Conservation (phyloP, 2,113 vertebrate genomes). For the Cranoglanis bouderius region DNA sequence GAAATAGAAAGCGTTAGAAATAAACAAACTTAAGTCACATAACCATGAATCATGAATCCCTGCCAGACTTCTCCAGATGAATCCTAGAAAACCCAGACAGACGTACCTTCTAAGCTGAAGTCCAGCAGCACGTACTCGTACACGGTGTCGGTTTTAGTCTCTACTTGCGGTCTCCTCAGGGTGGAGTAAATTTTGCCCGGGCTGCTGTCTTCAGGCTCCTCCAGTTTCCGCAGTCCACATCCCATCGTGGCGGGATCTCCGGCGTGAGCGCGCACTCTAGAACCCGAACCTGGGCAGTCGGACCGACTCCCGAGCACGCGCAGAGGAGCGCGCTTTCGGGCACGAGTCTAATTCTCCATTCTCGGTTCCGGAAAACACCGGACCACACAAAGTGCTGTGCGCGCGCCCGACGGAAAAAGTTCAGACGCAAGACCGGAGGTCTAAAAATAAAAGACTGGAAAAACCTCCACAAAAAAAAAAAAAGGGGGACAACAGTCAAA, state of each 20-base stretch:
- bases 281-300: conserved; percentile 2
- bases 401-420: neutral
- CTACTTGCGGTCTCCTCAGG: conserved; percentile 93
- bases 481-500: too few relatives aligned
- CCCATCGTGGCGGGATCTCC: conserved; percentile 79
- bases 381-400: neutral
- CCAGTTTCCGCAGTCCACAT: conserved; percentile 94
- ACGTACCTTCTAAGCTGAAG: conserved; percentile 92
- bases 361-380: conserved; percentile 17
- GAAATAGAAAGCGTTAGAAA: neutral
- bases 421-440: neutral
- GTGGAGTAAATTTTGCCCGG: conserved; percentile 99
- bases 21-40: neutral
- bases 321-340: conserved; percentile 2
- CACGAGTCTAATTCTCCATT: conserved; percentile 58
- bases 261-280: conserved; percentile 12
- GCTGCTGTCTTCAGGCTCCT: conserved; percentile 94
- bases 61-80: neutral
- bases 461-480: neutral
- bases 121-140: conserved; percentile 94
- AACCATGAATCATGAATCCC: neutral
- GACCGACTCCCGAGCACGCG: conserved; percentile 3
- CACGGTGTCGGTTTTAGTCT: conserved; percentile 86
- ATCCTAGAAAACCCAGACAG: neutral
- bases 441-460: neutral